These are phyloP conservation scores for Oryzias melastigma DNA, from an alignment of 2,113 vertebrate species.

Conservation along the genomic window DNA sequence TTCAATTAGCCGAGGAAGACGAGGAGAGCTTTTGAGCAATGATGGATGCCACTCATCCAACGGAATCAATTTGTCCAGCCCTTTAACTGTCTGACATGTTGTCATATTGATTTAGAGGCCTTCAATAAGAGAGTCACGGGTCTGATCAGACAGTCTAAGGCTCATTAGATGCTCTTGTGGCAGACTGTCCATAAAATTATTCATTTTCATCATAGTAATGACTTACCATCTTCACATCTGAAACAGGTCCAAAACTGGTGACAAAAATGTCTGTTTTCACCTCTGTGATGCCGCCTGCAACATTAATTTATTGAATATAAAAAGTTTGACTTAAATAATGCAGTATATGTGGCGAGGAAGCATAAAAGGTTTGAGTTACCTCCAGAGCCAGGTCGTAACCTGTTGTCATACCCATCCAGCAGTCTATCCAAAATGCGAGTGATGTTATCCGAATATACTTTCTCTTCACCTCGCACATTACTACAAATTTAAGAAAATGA, in stretches of 20 bases:
- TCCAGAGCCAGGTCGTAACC: slow-evolving; percentile 89
- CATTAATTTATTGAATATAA: slow-evolving; percentile 1
- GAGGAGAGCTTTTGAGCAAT: slow-evolving; percentile 40
- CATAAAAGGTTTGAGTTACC: slow-evolving; percentile 64
- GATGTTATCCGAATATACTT: slow-evolving; percentile 84
- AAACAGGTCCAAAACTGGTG: slow-evolving; percentile 83
- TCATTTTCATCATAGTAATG: slow-evolving; percentile 28
- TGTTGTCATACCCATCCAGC: slow-evolving; percentile 92
- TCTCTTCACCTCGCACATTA: slow-evolving; percentile 62
- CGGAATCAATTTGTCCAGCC: slow-evolving; percentile 63
- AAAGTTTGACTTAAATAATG: background rate
- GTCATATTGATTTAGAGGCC: slow-evolving; percentile 71
- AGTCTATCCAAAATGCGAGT: slow-evolving; percentile 88
- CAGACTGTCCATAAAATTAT: slow-evolving; percentile 59
- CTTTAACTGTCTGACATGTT: slow-evolving; percentile 57
- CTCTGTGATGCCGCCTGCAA: slow-evolving; percentile 76
- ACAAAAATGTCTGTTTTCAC: slow-evolving; percentile 84
- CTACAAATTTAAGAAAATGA: slow-evolving; percentile 61
- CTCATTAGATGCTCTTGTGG: slow-evolving; percentile 66
- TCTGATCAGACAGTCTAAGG: slow-evolving; percentile 67
- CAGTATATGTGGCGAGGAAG: background rate
- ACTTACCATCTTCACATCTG: slow-evolving; percentile 81
- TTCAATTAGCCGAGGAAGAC: slow-evolving; percentile 42
- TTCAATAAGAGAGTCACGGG: slow-evolving; percentile 61
- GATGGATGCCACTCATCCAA: slow-evolving; percentile 62